phyloP scores from a whole-genome alignment of 1,140 invertebrate species.

The Ceratosolen solmsi region DNA sequence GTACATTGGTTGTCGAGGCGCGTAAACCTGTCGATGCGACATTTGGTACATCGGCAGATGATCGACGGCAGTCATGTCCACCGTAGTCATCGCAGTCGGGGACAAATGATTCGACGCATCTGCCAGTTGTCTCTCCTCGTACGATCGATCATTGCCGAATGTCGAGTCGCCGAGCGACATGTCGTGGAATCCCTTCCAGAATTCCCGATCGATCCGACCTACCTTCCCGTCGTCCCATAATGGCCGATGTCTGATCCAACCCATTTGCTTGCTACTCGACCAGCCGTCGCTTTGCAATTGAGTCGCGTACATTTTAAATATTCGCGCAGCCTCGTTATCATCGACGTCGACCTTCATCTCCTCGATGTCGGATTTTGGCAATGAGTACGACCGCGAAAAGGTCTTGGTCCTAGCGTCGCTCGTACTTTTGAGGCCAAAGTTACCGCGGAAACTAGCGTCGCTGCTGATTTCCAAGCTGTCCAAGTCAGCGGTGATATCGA shows the following conservation, averaged over 20 bases:
- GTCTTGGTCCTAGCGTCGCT: conserved; percentile 23
- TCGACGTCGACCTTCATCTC: conserved; percentile 62
- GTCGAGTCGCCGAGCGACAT: neutral
- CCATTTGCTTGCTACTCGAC: conserved; percentile 34
- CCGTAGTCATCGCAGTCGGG: neutral
- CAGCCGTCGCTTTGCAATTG: conserved; percentile 16
- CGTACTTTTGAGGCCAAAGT: conserved; percentile 35
- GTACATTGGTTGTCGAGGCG: neutral
- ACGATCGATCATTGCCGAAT: neutral
- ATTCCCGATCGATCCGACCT: neutral
- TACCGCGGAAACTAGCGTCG: conserved; percentile 5
- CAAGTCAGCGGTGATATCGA: conserved; percentile 7
- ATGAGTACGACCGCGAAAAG: conserved; percentile 69
- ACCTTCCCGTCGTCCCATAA: conserved; percentile 43
- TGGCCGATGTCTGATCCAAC: conserved; percentile 44
- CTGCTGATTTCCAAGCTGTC: conserved; percentile 9
- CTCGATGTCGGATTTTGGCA: conserved; percentile 73
- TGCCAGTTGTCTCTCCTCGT: neutral
- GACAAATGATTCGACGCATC: conserved; percentile 11
- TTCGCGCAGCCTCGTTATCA: conserved; percentile 29
- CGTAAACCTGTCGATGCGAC: conserved; percentile 54
- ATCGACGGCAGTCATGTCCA: neutral
- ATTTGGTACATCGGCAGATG: neutral
- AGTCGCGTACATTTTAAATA: conserved; percentile 58
- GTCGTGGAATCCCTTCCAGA: conserved; percentile 20